phyloP scores from a whole-genome alignment of 2,888 invertebrate genomes.

The Margaritifera margaritifera region DNA sequence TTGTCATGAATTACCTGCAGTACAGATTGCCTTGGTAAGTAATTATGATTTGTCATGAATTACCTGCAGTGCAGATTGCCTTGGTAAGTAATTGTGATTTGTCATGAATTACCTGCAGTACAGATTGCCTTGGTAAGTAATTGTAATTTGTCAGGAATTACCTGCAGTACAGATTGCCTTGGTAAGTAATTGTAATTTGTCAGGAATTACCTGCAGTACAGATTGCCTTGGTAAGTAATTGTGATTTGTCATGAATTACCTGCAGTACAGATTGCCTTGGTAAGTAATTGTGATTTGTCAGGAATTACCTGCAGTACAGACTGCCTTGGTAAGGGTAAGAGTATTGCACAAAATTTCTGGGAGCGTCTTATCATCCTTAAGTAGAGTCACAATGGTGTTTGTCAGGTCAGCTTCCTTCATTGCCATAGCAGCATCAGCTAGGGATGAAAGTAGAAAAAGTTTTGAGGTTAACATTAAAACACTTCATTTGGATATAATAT shows the following conservation, averaged over 20 bases:
- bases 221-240: not conserved
- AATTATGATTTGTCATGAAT: too few species aligned
- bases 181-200: too few species aligned
- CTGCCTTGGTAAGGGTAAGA: slow-evolving; percentile 56
- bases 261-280: not conserved
- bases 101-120: too few species aligned
- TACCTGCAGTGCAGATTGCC: not conserved
- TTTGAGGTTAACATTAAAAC: too few species aligned
- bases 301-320: slow-evolving; percentile 56
- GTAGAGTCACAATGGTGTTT: slow-evolving; percentile 52
- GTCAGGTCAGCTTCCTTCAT: slow-evolving; percentile 60
- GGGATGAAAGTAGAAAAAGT: too few species aligned
- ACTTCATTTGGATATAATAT: too few species aligned
- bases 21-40: slow-evolving; percentile 37
- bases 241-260: too few species aligned
- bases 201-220: too few species aligned
- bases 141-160: too few species aligned
- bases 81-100: not conserved
- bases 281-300: too few species aligned
- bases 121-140: not conserved
- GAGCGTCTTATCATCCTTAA: slow-evolving; percentile 53
- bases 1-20: too few species aligned
- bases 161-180: not conserved
- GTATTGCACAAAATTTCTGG: slow-evolving; percentile 67
- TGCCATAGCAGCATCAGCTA: slow-evolving; percentile 58